phyloP scores from a whole-genome alignment of 1,140 invertebrate genomes.

The Ditylenchus dipsaci region DNA sequence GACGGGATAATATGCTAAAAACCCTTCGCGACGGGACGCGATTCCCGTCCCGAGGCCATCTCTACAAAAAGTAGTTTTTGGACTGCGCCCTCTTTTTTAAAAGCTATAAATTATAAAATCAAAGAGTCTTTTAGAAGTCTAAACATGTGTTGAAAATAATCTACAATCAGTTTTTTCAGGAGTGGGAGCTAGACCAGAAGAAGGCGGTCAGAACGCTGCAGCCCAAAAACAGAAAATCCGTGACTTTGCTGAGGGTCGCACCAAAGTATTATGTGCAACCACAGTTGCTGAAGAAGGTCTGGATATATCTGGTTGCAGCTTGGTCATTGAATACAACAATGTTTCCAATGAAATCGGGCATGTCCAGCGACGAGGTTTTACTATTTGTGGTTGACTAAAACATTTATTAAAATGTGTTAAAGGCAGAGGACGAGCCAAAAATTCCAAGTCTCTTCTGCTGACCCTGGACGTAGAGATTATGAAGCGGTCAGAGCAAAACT shows the following conservation, averaged over 20 bases:
- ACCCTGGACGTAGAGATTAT: not conserved
- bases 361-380: not conserved
- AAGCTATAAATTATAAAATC: too few species aligned
- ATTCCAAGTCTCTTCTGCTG: not conserved
- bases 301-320: not conserved
- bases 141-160: too few species aligned
- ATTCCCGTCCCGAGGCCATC: too few species aligned
- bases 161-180: too few species aligned
- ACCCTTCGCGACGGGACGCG: too few species aligned
- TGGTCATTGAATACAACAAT: not conserved
- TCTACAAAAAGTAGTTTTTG: too few species aligned
- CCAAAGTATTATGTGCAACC: not conserved
- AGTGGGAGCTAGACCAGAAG: not conserved
- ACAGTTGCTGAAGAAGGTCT: not conserved
- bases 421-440: not conserved
- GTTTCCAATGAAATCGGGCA: not conserved
- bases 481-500: not conserved
- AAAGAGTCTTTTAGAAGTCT: too few species aligned
- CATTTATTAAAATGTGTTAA: not conserved
- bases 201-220: not conserved
- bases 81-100: too few species aligned
- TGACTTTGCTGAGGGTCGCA: not conserved
- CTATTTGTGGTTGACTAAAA: not conserved
- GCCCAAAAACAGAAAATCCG: not conserved
- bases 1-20: too few species aligned